Percentiles rank a stretch among this genome's conserved stretches.
Evolutionary conservation across 2,113 vertebrate species (phyloP).

Genomic region (Microcebus murinus): DNA sequence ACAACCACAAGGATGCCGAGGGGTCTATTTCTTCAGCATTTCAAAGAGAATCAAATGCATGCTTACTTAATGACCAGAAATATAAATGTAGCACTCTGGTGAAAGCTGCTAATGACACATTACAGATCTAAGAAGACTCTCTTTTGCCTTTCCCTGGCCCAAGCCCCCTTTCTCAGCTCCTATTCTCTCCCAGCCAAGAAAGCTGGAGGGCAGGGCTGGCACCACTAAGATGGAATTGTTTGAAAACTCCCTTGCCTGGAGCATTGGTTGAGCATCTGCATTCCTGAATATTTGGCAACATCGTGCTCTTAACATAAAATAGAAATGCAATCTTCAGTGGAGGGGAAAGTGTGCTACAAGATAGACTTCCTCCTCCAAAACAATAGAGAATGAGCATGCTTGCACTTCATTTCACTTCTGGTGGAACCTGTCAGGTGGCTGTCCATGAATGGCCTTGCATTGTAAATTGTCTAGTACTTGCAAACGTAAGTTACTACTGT

Average conservation of each 20-base stretch:
- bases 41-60: conserved; percentile 49
- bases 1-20: not conserved
- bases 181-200: not conserved
- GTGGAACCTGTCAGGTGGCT: conserved; percentile 54
- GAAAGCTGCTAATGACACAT: not conserved
- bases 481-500: not conserved
- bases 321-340: conserved; percentile 36
- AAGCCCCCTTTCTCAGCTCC: not conserved
- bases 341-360: conserved; percentile 45
- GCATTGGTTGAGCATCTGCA: conserved; percentile 36
- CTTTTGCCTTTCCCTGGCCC: not conserved
- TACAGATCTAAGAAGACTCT: not conserved
- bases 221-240: not conserved
- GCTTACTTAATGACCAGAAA: conserved; percentile 40
- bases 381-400: not conserved
- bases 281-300: conserved; percentile 62
- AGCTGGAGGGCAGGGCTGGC: not conserved
- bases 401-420: not conserved
- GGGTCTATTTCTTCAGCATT: not conserved
- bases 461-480: conserved; percentile 54
- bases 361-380: conserved; percentile 44
- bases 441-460: conserved; percentile 32
- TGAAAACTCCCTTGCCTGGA: conserved; percentile 59
- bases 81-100: not conserved
- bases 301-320: not conserved